Base-by-base conservation (phyloP, 2,113 vertebrate species). In the Poeciliopsis retropinna region DNA sequence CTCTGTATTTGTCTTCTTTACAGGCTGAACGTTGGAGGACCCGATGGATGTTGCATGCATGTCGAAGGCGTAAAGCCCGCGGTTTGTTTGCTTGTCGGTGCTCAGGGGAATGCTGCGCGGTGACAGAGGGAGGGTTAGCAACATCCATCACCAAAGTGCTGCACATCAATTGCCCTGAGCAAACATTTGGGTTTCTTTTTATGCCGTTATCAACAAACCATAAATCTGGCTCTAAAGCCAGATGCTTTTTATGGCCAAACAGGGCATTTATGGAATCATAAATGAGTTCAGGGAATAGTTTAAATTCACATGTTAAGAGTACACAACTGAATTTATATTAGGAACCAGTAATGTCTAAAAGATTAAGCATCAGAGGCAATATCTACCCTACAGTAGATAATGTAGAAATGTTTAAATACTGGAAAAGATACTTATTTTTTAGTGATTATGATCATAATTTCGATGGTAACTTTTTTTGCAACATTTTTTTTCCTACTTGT, bases 91-190 rank as follows among this genome's bases (percentile, higher is more conserved):
- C 70, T 67, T 27, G 69, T 29, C 61, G 28, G 61, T 72, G 78
- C 88, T 84, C 1, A 67, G 88, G 44, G 86, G 85, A 31, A 47
- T 41, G 76, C 81, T 76, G 81, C 3, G 64, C 63, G 22, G 77
- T 85, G 85, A 92, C 84, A 84, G 80, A 86, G 83, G 51, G 76
- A 80, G 57, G 71, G 69, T 86, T 86, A 81, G 81, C 86, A 65
- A 80, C 83, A 94, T 93, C 87, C 69, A 90, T 94, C 91, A 91
- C 61, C 22, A 14, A 34, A 75, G 70, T 76, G 54, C 73, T 25
- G 51, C 17, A 28, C 61, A 77, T 69, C 62, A 72, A 60, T n/a
- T 5, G 76, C 85, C 81, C 75, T 2, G 6, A 83, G 89, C 75
- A 28, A 72, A 74, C 44, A 17, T 29, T 60, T 78, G 70, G 88